Evolutionary conservation across 2,888 invertebrate genomes (phyloP), one percentile per base, ranked within the genome.

Genomic region (Elegia similella): DNA sequence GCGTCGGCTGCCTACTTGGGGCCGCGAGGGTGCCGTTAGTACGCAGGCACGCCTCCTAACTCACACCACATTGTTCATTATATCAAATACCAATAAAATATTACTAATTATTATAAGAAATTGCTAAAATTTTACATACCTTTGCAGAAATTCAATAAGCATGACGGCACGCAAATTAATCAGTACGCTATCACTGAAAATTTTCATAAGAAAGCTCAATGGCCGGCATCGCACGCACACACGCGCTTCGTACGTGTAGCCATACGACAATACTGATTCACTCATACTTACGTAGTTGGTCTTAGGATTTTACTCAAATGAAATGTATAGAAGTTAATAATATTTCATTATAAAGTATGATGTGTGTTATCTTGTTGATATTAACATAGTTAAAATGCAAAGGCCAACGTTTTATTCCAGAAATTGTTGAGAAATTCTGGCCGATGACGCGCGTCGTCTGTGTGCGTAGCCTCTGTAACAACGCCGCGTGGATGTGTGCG

Each of bases 21-120:
- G 89, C 88, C 88, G 79, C 82, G 62, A 78, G 88, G 89, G 88
- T 84, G 86, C 80, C 72, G 73, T 70, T 72, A 69, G 67, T 64
- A 65, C 64, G 64, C 70, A 67, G 82, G 78, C 88, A 85, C 87
- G 88, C 87, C 85, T 84, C 78, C 81, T 67, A 69, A 72, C 72
- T 61, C 72, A 67, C 70, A 52, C 57, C 58, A 52, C 46, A 55
- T 62, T 59, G 61, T 61, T 60, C 48, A 57, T n/a, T 42, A 8
- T 47, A 47, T 47, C 17, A 56, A 56, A 59, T 50, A 62, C 52
- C 52, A 59, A 52, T 48, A 55, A 56, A 59, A 64, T 54, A 47
- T 6, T 1, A 8, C 0, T 0, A 0, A 10, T 47, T 1, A n/a
- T n/a, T n/a, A 52, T 48, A 55, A 56, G 58, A 64, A 53, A 47